phyloP scores from a whole-genome alignment of 2,113 vertebrate genomes.

The Ancistrus triradiatus region DNA sequence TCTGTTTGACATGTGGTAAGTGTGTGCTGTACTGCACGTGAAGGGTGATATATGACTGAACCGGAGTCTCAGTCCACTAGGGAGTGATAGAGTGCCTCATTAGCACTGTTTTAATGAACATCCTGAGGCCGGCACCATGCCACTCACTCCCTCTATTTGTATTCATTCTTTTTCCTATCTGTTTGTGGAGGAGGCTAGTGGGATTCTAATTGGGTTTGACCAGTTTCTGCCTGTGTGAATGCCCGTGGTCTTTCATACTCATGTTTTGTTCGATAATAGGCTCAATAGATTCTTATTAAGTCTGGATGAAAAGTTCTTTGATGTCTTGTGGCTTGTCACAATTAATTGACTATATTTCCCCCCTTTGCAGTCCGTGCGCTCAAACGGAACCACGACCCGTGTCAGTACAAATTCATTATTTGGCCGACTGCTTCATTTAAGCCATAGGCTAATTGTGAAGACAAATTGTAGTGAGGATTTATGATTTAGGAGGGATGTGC shows the following conservation, averaged over 20 bases:
- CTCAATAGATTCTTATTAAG: constrained; percentile 11
- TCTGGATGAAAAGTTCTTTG: constrained; percentile 24
- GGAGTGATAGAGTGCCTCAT: constrained; percentile 13
- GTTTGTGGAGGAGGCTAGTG: background rate
- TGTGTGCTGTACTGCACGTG: too few relatives aligned
- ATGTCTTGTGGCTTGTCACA: background rate
- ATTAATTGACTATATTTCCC: constrained; percentile 8
- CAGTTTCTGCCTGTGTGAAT: constrained; percentile 27
- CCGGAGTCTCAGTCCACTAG: background rate
- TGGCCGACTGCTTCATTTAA: constrained; percentile 24
- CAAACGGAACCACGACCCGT: constrained; percentile 7
- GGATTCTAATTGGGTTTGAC: constrained; percentile 18
- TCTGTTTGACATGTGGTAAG: too few relatives aligned
- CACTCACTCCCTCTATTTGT: background rate
- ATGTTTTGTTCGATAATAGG: constrained; percentile 25
- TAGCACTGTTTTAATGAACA: constrained; percentile 35
- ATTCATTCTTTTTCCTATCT: background rate
- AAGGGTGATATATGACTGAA: too few relatives aligned
- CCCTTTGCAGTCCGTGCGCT: background rate
- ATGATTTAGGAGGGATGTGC: constrained; percentile 30
- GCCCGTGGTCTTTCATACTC: constrained; percentile 17
- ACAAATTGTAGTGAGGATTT: constrained; percentile 35
- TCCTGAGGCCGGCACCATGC: constrained; percentile 1
- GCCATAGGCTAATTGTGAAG: constrained; percentile 29
- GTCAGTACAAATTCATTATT: constrained; percentile 18